phyloP scores from a whole-genome alignment of 92 coral and sea anemone genomes.

The Umimayanthus kanabou region DNA sequence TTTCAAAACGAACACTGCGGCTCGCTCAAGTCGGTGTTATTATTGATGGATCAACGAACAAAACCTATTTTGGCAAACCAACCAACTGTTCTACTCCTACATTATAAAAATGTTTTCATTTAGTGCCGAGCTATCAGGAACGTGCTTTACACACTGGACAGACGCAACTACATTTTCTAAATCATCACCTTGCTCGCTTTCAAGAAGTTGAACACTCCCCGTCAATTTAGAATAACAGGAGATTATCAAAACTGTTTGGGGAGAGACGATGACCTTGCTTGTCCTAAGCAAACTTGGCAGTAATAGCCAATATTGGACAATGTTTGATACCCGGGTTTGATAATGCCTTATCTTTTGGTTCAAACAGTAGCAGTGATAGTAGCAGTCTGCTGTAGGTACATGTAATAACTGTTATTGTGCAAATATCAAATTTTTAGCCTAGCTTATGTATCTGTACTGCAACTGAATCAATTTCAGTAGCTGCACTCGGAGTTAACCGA shows the following conservation, averaged over 20 bases:
- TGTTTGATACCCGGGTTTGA: no score
- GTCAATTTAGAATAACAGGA: neutral
- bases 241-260: neutral
- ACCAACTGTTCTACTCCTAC: neutral
- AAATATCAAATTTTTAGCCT: neutral
- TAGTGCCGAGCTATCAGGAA: neutral
- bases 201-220: neutral
- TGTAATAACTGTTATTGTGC: neutral
- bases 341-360: neutral
- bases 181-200: neutral
- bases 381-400: neutral
- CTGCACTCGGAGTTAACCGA: constrained; percentile 8
- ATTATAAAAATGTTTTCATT: neutral
- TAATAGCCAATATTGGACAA: neutral
- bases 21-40: neutral
- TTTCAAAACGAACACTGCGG: neutral
- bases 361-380: no score
- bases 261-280: neutral
- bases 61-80: neutral
- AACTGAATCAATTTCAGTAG: neutral
- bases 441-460: neutral
- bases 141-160: neutral
- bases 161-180: neutral
- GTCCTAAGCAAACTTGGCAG: neutral
- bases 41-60: neutral